Evolutionary conservation across 2,888 invertebrate genomes (phyloP).

Genomic region (Drosophila cognata): DNA sequence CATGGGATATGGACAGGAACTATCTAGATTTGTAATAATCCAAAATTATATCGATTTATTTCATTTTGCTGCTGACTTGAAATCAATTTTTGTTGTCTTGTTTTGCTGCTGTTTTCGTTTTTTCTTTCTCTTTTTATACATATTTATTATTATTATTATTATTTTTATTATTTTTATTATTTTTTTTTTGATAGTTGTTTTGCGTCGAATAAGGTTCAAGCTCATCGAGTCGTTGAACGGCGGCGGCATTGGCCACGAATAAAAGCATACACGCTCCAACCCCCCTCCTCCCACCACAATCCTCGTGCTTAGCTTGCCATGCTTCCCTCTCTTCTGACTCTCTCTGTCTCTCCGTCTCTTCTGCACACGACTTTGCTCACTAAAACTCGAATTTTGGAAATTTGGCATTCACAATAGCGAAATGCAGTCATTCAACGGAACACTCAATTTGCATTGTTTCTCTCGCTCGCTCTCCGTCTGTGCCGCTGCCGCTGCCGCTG

Average conservation of each 20-base stretch:
- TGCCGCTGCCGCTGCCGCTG: too few relatives aligned
- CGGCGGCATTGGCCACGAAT: slow-evolving; percentile 59
- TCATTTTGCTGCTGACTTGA: not conserved
- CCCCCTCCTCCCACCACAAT: not conserved
- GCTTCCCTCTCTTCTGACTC: not conserved
- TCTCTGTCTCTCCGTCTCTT: not conserved
- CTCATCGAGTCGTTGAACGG: slow-evolving; percentile 66
- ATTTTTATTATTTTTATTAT: not conserved
- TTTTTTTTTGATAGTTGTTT: not conserved
- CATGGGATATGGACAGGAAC: not conserved
- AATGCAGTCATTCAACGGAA: slow-evolving; percentile 70
- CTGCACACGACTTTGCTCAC: not conserved
- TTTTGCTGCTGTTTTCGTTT: slow-evolving; percentile 18
- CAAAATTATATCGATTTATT: not conserved
- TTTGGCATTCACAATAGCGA: slow-evolving; percentile 49
- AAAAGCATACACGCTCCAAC: slow-evolving; percentile 6
- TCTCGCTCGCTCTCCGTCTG: not conserved
- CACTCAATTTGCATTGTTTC: slow-evolving; percentile 44
- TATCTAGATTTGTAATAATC: not conserved
- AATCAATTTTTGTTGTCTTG: slow-evolving; percentile 1
- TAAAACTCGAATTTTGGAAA: slow-evolving; percentile 20
- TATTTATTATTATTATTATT: not conserved
- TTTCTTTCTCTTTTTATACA: not conserved
- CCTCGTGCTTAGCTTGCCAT: not conserved
- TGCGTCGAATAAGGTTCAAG: slow-evolving; percentile 29